A percentile compares a stretch with the other conserved stretches of the same genome.
Evolutionary conservation across 2,888 invertebrate genomes (phyloP).

Genomic region (Microplitis deprimator): DNA sequence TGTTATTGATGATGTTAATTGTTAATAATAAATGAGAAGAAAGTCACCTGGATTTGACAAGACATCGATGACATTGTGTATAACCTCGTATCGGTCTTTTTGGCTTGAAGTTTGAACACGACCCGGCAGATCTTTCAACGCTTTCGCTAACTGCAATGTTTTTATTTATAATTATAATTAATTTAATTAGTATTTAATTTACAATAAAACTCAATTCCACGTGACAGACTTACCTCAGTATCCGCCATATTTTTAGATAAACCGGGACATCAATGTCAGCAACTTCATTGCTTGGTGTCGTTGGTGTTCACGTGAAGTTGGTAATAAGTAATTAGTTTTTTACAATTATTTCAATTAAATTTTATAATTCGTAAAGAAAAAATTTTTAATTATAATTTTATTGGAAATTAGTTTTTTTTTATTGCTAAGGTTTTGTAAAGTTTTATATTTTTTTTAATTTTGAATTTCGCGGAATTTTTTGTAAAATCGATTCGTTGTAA

Average conservation of each 20-base stretch:
- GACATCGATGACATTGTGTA: conserved; percentile 80
- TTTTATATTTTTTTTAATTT: too few relatives aligned
- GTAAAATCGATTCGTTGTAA: too few relatives aligned
- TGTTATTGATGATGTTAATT: not conserved
- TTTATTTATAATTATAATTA: conserved; percentile 32
- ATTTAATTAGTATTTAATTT: conserved; percentile 47
- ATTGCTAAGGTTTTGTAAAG: too few relatives aligned
- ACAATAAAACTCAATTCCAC: conserved; percentile 64
- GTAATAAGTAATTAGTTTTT: too few relatives aligned
- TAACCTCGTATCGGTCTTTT: conserved; percentile 79
- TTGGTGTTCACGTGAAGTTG: too few relatives aligned
- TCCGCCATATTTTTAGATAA: conserved; percentile 77
- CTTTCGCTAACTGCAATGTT: conserved; percentile 76
- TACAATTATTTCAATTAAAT: too few relatives aligned
- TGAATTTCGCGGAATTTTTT: too few relatives aligned
- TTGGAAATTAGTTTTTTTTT: too few relatives aligned
- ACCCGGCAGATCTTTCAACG: conserved; percentile 82
- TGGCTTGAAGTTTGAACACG: conserved; percentile 82
- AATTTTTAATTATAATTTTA: too few relatives aligned
- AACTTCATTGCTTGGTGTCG: not conserved
- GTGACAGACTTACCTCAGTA: conserved; percentile 77
- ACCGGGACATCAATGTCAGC: conserved; percentile 48
- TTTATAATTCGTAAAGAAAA: too few relatives aligned
- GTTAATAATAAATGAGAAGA: conserved; percentile 17
- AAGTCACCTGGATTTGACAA: conserved; percentile 82